These are phyloP conservation scores for Catostylus mosaicus DNA, from an alignment of 30 jellyfish, hydroid and myxozoan genomes.

Conservation along the genomic window DNA sequence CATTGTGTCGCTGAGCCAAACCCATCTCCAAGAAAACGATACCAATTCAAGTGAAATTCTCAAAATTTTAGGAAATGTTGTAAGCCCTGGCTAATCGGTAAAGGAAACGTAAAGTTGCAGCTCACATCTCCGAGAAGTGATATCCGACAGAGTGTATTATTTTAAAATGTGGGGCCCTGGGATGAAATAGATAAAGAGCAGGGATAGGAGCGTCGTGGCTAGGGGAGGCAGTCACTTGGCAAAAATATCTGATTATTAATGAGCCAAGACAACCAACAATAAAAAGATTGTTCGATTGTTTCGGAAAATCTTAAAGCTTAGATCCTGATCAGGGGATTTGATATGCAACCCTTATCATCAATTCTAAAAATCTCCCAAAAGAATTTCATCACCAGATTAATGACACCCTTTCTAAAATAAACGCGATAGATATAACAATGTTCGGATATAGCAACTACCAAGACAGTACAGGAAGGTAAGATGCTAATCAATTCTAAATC, in stretches of 20 bases:
- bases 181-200: slow-evolving; percentile 58
- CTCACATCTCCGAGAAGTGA: no score
- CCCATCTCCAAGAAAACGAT: no score
- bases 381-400: slow-evolving; percentile 18
- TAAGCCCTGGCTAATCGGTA: slow-evolving; percentile 18
- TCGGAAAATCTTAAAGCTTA: slow-evolving; percentile 48
- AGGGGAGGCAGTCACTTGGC: no score
- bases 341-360: slow-evolving; percentile 53
- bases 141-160: no score
- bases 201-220: slow-evolving; percentile 49
- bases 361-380: slow-evolving; percentile 39
- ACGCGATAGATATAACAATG: slow-evolving; percentile 19
- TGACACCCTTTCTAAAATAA: not conserved
- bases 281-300: slow-evolving; percentile 48
- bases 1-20: no score
- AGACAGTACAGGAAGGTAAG: slow-evolving; percentile 25
- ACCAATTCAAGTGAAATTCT: no score
- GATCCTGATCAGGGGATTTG: slow-evolving; percentile 39
- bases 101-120: slow-evolving; percentile 71
- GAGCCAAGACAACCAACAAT: slow-evolving; percentile 41
- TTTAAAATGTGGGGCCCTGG: slow-evolving; percentile 59
- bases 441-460: slow-evolving; percentile 55
- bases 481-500: slow-evolving; percentile 20
- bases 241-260: no score
- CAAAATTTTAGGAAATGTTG: no score